These are phyloP conservation scores for Ennomos erosarius DNA, from an alignment of 2,888 invertebrate species.

Conservation along the genomic window DNA sequence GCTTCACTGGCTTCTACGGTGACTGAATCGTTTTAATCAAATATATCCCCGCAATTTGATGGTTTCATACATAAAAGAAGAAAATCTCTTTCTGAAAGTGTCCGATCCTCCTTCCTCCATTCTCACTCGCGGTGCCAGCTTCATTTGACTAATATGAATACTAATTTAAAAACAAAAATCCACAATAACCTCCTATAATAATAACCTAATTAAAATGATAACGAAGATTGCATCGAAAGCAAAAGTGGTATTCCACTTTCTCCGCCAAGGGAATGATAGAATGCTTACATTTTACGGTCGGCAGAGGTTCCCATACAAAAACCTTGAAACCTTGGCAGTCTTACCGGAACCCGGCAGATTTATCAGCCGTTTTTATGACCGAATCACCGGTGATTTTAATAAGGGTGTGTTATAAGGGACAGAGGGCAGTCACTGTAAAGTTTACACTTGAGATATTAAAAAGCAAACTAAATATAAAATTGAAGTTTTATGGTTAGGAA, in stretches of 20 bases:
- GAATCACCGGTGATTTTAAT: constrained; percentile 42
- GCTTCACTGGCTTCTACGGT: no score
- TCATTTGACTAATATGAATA: no score
- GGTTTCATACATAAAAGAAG: no score
- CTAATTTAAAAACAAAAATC: constrained; percentile 4
- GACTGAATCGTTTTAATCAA: no score
- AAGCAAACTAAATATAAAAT: no score
- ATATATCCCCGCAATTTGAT: no score
- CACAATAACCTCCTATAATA: constrained; percentile 10
- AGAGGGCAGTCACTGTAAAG: constrained; percentile 4
- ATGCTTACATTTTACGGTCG: constrained; percentile 60
- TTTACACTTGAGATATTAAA: neutral
- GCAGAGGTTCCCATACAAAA: constrained; percentile 58
- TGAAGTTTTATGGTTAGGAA: no score
- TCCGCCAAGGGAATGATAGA: constrained; percentile 44
- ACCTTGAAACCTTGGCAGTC: constrained; percentile 47
- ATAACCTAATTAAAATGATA: constrained; percentile 33
- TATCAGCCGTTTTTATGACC: constrained; percentile 62
- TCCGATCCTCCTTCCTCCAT: no score
- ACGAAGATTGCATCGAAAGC: constrained; percentile 49
- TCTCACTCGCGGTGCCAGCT: no score
- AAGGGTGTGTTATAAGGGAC: constrained; percentile 40
- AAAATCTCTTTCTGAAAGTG: no score
- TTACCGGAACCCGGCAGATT: constrained; percentile 60
- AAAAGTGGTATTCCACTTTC: constrained; percentile 64